Evolutionary conservation across 2,888 invertebrate species (phyloP).

Genomic region (Rhingia rostrata): DNA sequence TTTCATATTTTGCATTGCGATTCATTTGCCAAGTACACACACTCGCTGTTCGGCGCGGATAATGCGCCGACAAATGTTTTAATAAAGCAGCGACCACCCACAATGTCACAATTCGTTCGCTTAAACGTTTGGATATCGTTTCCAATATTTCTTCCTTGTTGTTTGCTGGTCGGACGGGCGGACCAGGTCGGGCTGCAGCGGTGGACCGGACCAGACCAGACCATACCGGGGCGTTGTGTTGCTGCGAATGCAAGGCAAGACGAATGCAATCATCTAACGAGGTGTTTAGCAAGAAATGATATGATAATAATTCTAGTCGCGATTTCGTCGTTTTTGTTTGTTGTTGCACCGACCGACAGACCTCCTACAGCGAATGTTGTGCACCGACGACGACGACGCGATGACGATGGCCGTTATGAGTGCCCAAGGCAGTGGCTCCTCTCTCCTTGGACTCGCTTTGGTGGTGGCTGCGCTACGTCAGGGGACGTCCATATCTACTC

Average conservation of each 20-base stretch:
- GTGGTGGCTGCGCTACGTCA: background rate
- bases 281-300: constrained; percentile 79
- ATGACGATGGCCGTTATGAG: constrained; percentile 66
- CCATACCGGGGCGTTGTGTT: constrained; percentile 16
- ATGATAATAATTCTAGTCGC: constrained; percentile 79
- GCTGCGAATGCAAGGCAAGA: constrained; percentile 65
- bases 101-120: constrained; percentile 75
- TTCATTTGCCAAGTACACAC: constrained; percentile 61
- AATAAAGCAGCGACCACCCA: constrained; percentile 74
- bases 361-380: constrained; percentile 74
- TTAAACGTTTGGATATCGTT: constrained; percentile 72
- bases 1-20: constrained; percentile 66
- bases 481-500: constrained; percentile 18
- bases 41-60: constrained; percentile 57
- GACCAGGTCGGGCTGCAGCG: background rate
- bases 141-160: constrained; percentile 74
- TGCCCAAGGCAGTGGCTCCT: constrained; percentile 33
- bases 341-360: constrained; percentile 75
- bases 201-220: no score
- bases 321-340: constrained; percentile 77
- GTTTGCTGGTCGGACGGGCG: constrained; percentile 20
- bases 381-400: constrained; percentile 25
- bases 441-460: constrained; percentile 1
- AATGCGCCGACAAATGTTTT: constrained; percentile 75
- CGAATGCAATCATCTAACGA: constrained; percentile 77